A percentile compares a stretch with the other conserved stretches of the same genome.
Conservation (phyloP, 2,113 vertebrate genomes). For the Seriola aureovittata region DNA sequence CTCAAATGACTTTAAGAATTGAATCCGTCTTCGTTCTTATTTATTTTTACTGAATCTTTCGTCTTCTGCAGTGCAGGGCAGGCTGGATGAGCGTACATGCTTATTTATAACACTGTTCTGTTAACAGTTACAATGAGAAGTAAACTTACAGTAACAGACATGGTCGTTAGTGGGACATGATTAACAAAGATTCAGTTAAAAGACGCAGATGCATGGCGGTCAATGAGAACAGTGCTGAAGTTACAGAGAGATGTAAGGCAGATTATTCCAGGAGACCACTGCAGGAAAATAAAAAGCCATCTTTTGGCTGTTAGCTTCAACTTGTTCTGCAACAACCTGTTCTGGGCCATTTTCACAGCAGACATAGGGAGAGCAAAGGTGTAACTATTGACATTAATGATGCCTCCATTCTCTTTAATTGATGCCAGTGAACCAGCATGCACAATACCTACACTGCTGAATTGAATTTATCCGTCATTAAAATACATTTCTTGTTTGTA, state of each 20-base stretch:
- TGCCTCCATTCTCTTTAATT: not conserved
- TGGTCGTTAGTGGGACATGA: not conserved
- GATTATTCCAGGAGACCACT: not conserved
- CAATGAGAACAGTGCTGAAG: not conserved
- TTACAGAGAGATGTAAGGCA: not conserved
- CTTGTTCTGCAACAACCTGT: not conserved
- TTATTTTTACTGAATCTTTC: not conserved
- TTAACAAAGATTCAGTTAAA: not conserved
- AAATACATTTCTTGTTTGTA: not conserved
- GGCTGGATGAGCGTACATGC: not conserved
- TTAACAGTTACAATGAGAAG: not conserved
- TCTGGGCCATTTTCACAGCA: not conserved
- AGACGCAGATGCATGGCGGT: not conserved
- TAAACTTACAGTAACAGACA: not conserved
- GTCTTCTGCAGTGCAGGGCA: not conserved
- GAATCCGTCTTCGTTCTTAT: not conserved
- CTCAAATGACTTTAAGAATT: slow-evolving; percentile 1
- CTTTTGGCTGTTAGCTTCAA: not conserved
- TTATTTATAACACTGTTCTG: not conserved
- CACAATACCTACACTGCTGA: too few relatives aligned
- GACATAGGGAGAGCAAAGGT: not conserved
- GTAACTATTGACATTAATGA: not conserved
- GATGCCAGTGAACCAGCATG: not conserved
- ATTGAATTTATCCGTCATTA: not conserved
- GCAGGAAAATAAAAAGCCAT: not conserved